A percentile compares a stretch with the other conserved stretches of the same genome.
Conservation (phyloP, 2,113 vertebrate species). For the Ursus arctos region DNA sequence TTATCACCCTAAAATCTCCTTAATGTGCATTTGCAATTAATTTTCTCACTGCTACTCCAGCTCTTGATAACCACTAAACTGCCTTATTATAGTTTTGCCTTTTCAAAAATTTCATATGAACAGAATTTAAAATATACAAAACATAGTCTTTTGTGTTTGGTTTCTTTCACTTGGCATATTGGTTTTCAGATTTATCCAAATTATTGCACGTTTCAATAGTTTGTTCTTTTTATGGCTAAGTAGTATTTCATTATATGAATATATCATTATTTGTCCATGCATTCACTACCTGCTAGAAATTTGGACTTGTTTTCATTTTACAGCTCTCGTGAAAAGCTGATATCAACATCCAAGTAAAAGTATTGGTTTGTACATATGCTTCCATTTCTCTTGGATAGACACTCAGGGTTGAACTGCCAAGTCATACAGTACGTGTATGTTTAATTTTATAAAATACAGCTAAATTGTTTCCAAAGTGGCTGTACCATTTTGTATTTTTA, state of each 20-base stretch:
- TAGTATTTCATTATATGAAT: not conserved
- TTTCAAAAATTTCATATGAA: conserved; percentile 16
- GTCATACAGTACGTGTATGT: not conserved
- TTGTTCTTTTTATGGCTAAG: not conserved
- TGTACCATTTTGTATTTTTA: not conserved
- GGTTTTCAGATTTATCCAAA: not conserved
- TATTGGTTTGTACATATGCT: not conserved
- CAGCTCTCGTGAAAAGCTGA: not conserved
- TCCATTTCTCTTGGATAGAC: not conserved
- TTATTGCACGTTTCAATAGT: not conserved
- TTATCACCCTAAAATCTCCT: not conserved
- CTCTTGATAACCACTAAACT: not conserved
- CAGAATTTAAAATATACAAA: not conserved
- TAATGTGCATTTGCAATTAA: not conserved
- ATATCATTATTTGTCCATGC: not conserved
- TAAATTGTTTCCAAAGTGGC: conserved; percentile 26
- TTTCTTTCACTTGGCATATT: not conserved
- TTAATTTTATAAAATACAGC: conserved; percentile 23
- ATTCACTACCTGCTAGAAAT: not conserved
- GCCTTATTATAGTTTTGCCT: not conserved
- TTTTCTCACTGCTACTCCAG: not conserved
- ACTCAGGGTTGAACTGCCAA: not conserved
- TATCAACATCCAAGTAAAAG: not conserved
- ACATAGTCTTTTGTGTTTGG: not conserved
- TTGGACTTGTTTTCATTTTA: not conserved